Evolutionary conservation across 2,888 invertebrate genomes (phyloP).

Genomic region (Macropis europaea): DNA sequence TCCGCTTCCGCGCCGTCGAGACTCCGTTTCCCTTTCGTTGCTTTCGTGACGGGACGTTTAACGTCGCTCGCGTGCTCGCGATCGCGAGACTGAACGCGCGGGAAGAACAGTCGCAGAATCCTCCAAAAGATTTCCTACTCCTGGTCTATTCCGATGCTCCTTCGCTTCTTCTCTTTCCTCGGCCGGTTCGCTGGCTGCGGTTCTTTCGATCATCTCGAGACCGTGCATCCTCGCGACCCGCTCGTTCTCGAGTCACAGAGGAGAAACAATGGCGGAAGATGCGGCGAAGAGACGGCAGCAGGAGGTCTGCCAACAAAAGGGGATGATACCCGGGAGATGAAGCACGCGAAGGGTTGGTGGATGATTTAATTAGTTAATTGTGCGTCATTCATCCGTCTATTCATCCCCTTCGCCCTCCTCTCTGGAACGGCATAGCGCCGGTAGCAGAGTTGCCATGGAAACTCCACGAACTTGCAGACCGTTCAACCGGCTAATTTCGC

Average conservation of each 20-base stretch:
- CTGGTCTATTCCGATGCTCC: neutral
- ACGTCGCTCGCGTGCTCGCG: too few species aligned
- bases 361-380: slow-evolving; percentile 80
- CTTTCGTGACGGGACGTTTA: too few species aligned
- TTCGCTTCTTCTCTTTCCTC: neutral
- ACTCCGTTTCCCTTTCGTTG: too few species aligned
- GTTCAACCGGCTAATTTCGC: slow-evolving; percentile 53
- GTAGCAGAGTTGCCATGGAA: slow-evolving; percentile 69
- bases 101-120: too few species aligned
- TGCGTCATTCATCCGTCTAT: slow-evolving; percentile 80
- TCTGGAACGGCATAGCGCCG: slow-evolving; percentile 35
- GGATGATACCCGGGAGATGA: slow-evolving; percentile 75
- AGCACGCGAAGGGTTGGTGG: slow-evolving; percentile 74
- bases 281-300: slow-evolving; percentile 64
- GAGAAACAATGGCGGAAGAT: slow-evolving; percentile 65
- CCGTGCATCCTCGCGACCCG: too few species aligned
- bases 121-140: too few species aligned
- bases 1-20: too few species aligned
- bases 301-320: slow-evolving; percentile 69
- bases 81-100: too few species aligned
- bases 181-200: too few species aligned
- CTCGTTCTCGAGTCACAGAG: slow-evolving; percentile 26
- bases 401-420: slow-evolving; percentile 74
- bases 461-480: slow-evolving; percentile 65
- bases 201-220: too few species aligned